A percentile compares a stretch with the other conserved stretches of the same genome.
phyloP scores from a whole-genome alignment of 1,140 invertebrate species.

The Calliphora vicina region DNA sequence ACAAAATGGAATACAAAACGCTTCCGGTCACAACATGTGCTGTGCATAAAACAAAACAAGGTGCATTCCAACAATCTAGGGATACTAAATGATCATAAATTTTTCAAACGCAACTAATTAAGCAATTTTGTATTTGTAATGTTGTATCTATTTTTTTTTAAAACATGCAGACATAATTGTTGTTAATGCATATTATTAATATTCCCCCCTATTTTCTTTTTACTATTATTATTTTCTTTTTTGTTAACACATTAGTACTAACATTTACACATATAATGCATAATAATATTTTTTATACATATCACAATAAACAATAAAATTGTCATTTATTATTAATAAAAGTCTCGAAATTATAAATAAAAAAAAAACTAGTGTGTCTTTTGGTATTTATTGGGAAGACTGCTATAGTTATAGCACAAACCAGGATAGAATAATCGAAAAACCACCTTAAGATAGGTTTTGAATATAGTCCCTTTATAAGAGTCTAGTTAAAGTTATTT shows the following conservation, averaged over 20 bases:
- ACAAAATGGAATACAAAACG: slow-evolving; percentile 78
- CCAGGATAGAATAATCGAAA: too few relatives aligned
- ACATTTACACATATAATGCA: background rate
- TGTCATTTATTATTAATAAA: background rate
- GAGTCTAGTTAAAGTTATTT: too few relatives aligned
- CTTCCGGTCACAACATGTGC: slow-evolving; percentile 77
- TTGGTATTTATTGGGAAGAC: too few relatives aligned
- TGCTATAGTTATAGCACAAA: too few relatives aligned
- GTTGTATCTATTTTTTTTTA: background rate
- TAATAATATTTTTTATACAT: slow-evolving; percentile 19
- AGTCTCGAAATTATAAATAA: background rate
- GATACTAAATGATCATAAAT: slow-evolving; percentile 84
- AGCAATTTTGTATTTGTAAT: background rate
- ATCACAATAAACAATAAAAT: background rate
- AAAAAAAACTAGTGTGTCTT: background rate
- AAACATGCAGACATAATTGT: background rate
- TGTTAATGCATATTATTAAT: background rate
- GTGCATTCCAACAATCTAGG: slow-evolving; percentile 81
- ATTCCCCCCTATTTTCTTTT: background rate
- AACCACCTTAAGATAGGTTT: too few relatives aligned
- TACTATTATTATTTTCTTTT: background rate
- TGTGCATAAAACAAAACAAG: slow-evolving; percentile 77
- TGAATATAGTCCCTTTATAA: too few relatives aligned
- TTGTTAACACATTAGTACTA: slow-evolving; percentile 24
- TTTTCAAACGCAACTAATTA: slow-evolving; percentile 72